phyloP scores from a whole-genome alignment of 2,888 invertebrate species.

The Ophonus ardosiacus region DNA sequence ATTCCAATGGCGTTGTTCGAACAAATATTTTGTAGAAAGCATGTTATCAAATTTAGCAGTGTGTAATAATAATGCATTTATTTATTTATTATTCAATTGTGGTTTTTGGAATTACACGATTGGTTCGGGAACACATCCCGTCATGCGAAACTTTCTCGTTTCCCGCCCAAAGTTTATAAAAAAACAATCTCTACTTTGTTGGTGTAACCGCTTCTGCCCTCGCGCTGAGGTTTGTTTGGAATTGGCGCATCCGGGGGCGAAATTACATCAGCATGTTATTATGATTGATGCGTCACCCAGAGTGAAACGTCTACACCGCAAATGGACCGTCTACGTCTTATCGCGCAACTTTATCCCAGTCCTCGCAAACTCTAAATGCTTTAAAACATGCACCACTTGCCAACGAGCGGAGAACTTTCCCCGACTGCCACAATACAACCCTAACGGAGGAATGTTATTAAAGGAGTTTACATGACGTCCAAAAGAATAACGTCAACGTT shows the following conservation, averaged over 20 bases:
- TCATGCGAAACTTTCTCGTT: background rate
- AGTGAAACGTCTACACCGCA: slow-evolving; percentile 53
- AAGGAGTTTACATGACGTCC: too few species aligned
- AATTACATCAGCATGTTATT: slow-evolving; percentile 59
- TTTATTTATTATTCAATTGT: background rate
- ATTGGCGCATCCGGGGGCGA: slow-evolving; percentile 24
- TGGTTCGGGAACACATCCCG: background rate
- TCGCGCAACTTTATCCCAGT: slow-evolving; percentile 55
- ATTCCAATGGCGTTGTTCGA: too few species aligned
- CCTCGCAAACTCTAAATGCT: slow-evolving; percentile 58
- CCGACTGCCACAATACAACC: background rate
- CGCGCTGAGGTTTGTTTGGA: slow-evolving; percentile 32
- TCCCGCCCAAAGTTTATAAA: background rate
- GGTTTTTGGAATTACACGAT: background rate
- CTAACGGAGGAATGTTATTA: too few species aligned
- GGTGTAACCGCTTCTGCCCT: background rate
- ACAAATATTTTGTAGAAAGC: too few species aligned
- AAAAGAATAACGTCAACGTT: too few species aligned
- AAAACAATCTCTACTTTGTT: slow-evolving; percentile 18
- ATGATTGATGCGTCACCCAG: slow-evolving; percentile 51
- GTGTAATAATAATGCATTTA: too few species aligned
- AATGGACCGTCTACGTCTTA: slow-evolving; percentile 58
- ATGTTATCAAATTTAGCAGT: too few species aligned
- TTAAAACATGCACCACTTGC: slow-evolving; percentile 55
- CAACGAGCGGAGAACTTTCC: background rate